Conservation (phyloP, 1,140 invertebrate genomes). For the Zaprionus capensis region DNA sequence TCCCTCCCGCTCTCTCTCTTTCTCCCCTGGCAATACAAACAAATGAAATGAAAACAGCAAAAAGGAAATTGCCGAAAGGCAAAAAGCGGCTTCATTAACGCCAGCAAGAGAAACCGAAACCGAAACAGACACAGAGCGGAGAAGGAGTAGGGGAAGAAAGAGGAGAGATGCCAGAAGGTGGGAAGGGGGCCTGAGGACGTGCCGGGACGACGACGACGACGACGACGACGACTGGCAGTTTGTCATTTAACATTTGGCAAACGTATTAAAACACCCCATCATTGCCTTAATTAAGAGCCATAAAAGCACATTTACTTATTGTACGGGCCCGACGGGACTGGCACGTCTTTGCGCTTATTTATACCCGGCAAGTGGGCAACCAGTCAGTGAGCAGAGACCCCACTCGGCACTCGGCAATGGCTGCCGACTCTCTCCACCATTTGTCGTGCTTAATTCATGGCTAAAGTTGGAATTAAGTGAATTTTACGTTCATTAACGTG, state of each 20-base stretch:
- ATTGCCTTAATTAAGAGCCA: slow-evolving; percentile 84
- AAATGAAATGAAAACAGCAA: slow-evolving; percentile 27
- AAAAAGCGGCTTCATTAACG: slow-evolving; percentile 62
- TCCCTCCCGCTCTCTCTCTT: neutral
- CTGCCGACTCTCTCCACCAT: slow-evolving; percentile 48
- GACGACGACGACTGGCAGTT: slow-evolving; percentile 52
- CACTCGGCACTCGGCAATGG: slow-evolving; percentile 5
- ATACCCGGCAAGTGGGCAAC: slow-evolving; percentile 18
- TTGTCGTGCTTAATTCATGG: slow-evolving; percentile 84
- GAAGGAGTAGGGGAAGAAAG: neutral
- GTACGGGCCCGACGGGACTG: slow-evolving; percentile 29
- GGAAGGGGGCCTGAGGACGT: slow-evolving; percentile 21
- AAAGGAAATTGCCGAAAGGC: slow-evolving; percentile 32
- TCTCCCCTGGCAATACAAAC: slow-evolving; percentile 17
- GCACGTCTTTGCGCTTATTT: slow-evolving; percentile 52
- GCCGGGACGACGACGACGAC: slow-evolving; percentile 27
- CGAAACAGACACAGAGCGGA: slow-evolving; percentile 19
- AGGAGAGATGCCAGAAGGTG: neutral
- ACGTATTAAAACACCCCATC: slow-evolving; percentile 84
- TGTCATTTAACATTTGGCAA: slow-evolving; percentile 84
- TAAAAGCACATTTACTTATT: slow-evolving; percentile 84
- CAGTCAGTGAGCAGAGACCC: neutral
- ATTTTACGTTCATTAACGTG: slow-evolving; percentile 84
- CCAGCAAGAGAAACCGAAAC: slow-evolving; percentile 19
- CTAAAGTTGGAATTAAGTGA: slow-evolving; percentile 84